Percentiles rank a stretch among this genome's conserved stretches.
phyloP scores from a whole-genome alignment of 2,888 invertebrate species.

The Pollenia amentaria region DNA sequence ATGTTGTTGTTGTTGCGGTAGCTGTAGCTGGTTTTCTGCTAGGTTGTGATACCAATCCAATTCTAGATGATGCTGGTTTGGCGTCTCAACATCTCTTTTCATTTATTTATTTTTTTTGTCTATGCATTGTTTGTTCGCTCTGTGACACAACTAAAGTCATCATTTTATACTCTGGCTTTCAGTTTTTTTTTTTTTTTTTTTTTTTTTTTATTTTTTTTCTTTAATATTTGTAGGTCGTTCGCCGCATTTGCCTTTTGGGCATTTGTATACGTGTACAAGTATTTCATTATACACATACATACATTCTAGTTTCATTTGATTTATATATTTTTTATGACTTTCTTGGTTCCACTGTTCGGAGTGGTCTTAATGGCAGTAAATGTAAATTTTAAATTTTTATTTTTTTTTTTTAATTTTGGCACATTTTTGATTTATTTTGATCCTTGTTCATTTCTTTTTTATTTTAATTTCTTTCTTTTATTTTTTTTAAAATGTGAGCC shows the following conservation, averaged over 20 bases:
- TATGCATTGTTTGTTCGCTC: conserved; percentile 63
- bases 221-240: conserved; percentile 69
- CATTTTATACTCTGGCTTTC: conserved; percentile 64
- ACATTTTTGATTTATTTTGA: conserved; percentile 73
- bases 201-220: conserved; percentile 2
- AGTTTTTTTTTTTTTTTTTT: conserved; percentile 25
- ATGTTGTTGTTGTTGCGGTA: conserved; percentile 45
- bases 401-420: conserved; percentile 61
- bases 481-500: conserved; percentile 14
- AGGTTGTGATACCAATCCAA: conserved; percentile 47
- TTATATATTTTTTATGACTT: conserved; percentile 44
- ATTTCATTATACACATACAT: conserved; percentile 41
- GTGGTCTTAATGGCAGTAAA: conserved; percentile 45
- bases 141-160: conserved; percentile 73
- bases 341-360: conserved; percentile 12
- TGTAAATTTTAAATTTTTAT: conserved; percentile 27
- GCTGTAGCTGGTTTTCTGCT: conserved; percentile 42
- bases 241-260: conserved; percentile 71
- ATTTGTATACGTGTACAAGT: conserved; percentile 73
- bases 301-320: conserved; percentile 56
- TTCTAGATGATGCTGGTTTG: conserved; percentile 58
- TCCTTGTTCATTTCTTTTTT: conserved; percentile 56
- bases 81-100: conserved; percentile 69
- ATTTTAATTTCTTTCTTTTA: conserved; percentile 20
- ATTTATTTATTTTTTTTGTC: conserved; percentile 49